Evolutionary conservation across 1,140 invertebrate genomes (phyloP), one percentile per base, ranked within the genome.

Genomic region (Pteromalus puparum): DNA sequence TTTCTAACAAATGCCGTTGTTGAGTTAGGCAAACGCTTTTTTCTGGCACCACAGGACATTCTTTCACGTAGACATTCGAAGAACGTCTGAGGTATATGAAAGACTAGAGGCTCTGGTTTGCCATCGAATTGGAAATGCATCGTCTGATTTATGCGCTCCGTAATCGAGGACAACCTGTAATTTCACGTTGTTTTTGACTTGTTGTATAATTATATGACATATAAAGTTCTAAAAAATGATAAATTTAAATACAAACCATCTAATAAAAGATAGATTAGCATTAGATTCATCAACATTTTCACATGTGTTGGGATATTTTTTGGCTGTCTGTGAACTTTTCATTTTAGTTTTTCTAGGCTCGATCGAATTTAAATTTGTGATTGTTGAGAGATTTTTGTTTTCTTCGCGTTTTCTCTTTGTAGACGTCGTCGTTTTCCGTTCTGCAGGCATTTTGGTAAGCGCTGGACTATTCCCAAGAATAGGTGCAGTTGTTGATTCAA

Each of bases 121-220:
- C 96, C 96, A 90, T 94, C 93, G 88, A 96, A 96, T 87, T 96
- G 95, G 90, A 95, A 97, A 91, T 97, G 96, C 96, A 97, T 97
- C 6, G 95, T 95, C 89, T 96, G 95, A 91, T 97, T 97, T 78
- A 97, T 96, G 80, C 95, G 92, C 90, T 97, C 96, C 21, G 96
- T 97, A 30, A 97, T 95, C 83, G 95, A 96, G 1, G 94, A 80
- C 38, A 84, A 30, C 82, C 82, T 84, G 48, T 12, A 74, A 79
- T 34, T 26, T 42, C 1, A 42, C 4, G n/a, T 46, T 46, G 21
- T 46, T 42, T 42, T 42, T 70, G 10, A 26, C 1, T 70, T n/a
- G 6, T 10, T 28, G 28, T 68, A 24, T 5, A 70, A 70, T 5
- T 13, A 13, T 2, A 6, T 28, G 10, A 70, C 12, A n/a, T 4